These are phyloP conservation scores for Pristiophorus japonicus DNA, from an alignment of 2,113 vertebrate genomes.

Conservation along the genomic window DNA sequence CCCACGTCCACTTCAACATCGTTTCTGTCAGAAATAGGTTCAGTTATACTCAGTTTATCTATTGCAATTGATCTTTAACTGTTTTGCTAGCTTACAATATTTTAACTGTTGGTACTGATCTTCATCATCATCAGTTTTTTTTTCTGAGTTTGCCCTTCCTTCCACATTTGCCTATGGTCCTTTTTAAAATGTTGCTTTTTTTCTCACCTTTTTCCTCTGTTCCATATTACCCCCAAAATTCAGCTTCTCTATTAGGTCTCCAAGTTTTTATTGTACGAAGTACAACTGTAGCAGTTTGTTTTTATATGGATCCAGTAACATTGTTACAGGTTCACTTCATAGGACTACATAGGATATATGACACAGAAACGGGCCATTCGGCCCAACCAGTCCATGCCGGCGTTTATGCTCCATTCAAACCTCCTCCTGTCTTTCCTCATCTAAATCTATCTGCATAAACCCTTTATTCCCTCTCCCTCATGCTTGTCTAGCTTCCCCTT, in stretches of 20 bases:
- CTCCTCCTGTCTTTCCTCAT: no score
- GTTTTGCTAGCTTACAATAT: background rate
- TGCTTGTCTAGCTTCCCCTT: no score
- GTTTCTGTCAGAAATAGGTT: no score
- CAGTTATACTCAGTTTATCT: background rate
- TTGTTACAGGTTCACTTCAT: background rate
- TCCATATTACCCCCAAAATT: background rate
- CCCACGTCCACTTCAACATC: no score
- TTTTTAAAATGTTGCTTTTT: background rate
- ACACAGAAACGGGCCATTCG: no score
- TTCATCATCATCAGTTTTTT: background rate
- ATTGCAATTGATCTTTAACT: background rate
- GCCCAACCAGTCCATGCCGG: no score
- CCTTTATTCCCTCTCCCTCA: no score
- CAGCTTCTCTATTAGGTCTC: background rate
- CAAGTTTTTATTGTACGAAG: background rate
- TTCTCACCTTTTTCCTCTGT: background rate
- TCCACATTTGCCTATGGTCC: background rate
- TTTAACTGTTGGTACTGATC: background rate
- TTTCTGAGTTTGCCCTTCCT: background rate
- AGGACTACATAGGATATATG: no score
- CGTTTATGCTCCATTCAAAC: no score
- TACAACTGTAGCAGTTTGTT: no score
- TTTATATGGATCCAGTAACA: background rate
- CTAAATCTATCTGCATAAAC: no score